phyloP scores from a whole-genome alignment of 2,113 vertebrate genomes.

The Acrocephalus arundinaceus region DNA sequence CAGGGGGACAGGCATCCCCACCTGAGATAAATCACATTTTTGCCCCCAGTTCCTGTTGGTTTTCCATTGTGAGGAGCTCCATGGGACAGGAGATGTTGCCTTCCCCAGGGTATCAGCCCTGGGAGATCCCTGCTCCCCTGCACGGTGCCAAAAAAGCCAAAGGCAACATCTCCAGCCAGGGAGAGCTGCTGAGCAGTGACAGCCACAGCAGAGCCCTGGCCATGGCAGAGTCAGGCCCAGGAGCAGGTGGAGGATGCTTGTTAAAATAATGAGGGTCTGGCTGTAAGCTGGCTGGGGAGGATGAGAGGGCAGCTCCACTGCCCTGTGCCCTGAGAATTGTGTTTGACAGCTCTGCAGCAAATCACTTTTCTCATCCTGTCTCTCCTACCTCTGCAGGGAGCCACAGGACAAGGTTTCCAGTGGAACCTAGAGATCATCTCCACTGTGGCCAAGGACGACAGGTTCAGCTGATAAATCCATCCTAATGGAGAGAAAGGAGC shows the following conservation, averaged over 20 bases:
- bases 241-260: not conserved
- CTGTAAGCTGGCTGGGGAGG: not conserved
- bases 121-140: not conserved
- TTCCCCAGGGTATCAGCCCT: not conserved
- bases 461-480: not conserved
- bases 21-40: not conserved
- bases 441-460: not conserved
- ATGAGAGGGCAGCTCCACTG: not conserved
- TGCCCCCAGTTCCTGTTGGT: not conserved
- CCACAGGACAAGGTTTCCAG: not conserved
- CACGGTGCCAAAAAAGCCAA: not conserved
- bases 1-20: not conserved
- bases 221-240: not conserved
- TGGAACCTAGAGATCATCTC: not conserved
- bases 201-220: not conserved
- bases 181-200: fast-evolving
- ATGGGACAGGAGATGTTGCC: fast-evolving
- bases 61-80: not conserved
- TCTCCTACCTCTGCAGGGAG: fast-evolving
- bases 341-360: not conserved
- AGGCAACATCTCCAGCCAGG: not conserved
- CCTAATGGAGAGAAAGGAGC: fast-evolving
- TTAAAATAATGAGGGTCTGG: not conserved
- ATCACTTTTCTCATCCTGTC: not conserved
- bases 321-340: not conserved